Base-by-base conservation (phyloP, 1,140 invertebrate genomes). In the Drosophila serrata region DNA sequence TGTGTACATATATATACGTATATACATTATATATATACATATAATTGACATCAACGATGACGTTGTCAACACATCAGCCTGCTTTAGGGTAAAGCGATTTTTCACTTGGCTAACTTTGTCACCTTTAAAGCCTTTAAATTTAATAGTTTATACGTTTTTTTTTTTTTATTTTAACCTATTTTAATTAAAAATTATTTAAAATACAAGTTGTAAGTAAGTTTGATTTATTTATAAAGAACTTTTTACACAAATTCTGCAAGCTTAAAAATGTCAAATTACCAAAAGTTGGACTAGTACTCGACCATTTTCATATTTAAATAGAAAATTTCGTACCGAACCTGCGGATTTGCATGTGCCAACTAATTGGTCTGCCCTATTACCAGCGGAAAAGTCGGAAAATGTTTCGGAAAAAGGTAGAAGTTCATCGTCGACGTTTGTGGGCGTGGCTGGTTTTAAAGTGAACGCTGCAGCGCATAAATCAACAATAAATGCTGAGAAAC, bases 41-140 rank as follows among this genome's bases (percentile, higher is more conserved):
- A 37, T 69, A 70, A 85, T 81, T 86, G 78, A 42, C 72, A 68
- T 59, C 48, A 55, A 79, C 46, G 77, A 68, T 79, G 69, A 63
- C 67, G 51, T 24, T 42, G 37, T 4, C n/a, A 70, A 46, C 39
- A 39, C 37, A 31, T 61, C 33, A 53, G 42, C 37, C 73, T 35
- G 46, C 70, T 53, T 58, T 51, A 67, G 73, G 15, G 39, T 42
- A 22, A n/a, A 22, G 33, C 19, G 15, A 45, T 24, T 59, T 42
- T n/a, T 17, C n/a, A 37, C 12, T 17, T 13, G n/a, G 3, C 27
- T 24, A 13, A 15, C 43, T 24, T 46, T 6, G 4, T 15, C 8
- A 48, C 24, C 15, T 48, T 27, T 5, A 48, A n/a, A 27, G 60
- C 55, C 59, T 79, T 75, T 33, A 51, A 31, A 19, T 7, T 7